Conservation (phyloP, 2,113 vertebrate species). For the Nerophis ophidion region DNA sequence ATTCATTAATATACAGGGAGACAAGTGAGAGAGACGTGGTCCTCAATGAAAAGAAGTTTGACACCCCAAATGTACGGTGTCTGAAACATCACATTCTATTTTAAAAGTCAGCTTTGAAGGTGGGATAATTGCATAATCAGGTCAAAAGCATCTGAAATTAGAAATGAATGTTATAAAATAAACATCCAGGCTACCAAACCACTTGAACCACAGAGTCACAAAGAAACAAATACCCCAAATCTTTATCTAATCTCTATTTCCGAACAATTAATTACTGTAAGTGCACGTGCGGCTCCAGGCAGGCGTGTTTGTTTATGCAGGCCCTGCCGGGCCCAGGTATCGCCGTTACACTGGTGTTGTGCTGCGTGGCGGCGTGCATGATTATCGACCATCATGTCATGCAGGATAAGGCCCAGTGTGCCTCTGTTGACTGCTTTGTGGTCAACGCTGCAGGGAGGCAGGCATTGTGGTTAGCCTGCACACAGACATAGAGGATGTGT, state of each 20-base stretch:
- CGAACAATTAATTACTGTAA: conserved; percentile 14
- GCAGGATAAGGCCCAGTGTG: conserved; percentile 72
- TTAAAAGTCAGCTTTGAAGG: background rate
- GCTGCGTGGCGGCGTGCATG: conserved; percentile 68
- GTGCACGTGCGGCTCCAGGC: conserved; percentile 35
- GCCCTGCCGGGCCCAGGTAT: conserved; percentile 50
- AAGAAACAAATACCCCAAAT: conserved; percentile 9
- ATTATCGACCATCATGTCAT: conserved; percentile 77
- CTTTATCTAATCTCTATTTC: conserved; percentile 20
- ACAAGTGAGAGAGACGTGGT: too few relatives aligned
- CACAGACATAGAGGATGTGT: conserved; percentile 61
- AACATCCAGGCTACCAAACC: background rate
- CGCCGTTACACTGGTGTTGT: conserved; percentile 62
- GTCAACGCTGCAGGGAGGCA: conserved; percentile 75
- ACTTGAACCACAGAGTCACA: conserved; percentile 1
- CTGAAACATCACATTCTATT: too few relatives aligned
- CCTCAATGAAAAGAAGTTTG: too few relatives aligned
- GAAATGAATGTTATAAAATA: background rate
- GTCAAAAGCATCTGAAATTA: too few relatives aligned
- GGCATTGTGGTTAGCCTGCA: conserved; percentile 72
- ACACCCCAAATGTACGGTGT: too few relatives aligned
- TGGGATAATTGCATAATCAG: background rate
- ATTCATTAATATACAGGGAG: too few relatives aligned
- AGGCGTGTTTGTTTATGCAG: conserved; percentile 51
- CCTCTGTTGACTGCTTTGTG: conserved; percentile 81